phyloP scores from a whole-genome alignment of 2,113 vertebrate species.

The Collichthys lucidus region DNA sequence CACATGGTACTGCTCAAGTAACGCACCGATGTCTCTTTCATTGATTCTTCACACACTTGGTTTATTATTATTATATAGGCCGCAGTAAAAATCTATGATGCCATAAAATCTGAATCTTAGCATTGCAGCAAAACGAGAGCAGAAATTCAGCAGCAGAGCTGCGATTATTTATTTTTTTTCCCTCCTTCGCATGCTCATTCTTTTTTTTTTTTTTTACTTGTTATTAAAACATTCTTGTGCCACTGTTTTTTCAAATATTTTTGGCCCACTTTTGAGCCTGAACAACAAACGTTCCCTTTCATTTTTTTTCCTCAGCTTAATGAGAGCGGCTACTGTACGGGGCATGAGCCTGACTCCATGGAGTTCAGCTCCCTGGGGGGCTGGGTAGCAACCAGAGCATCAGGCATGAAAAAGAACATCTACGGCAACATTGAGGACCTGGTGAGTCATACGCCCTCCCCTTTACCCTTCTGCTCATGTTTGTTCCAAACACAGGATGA shows the following conservation, averaged over 20 bases:
- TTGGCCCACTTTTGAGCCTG: slow-evolving; percentile 22
- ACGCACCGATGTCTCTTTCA: slow-evolving; percentile 8
- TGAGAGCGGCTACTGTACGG: slow-evolving; percentile 96
- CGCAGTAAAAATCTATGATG: slow-evolving; percentile 53
- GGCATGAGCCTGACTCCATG: slow-evolving; percentile 98
- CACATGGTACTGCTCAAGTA: not conserved
- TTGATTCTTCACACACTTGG: slow-evolving; percentile 18
- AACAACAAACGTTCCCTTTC: slow-evolving; percentile 36
- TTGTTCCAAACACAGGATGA: slow-evolving; percentile 3
- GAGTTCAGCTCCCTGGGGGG: slow-evolving; percentile 98
- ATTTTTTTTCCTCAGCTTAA: slow-evolving; percentile 87
- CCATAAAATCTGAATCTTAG: slow-evolving; percentile 56
- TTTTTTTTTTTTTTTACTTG: slow-evolving; percentile 49
- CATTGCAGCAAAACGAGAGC: slow-evolving; percentile 41
- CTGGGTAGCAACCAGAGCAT: slow-evolving; percentile 98
- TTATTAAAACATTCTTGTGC: slow-evolving; percentile 69
- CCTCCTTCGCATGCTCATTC: slow-evolving; percentile 27
- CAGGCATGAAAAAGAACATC: slow-evolving; percentile 99
- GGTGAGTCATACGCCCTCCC: slow-evolving; percentile 80
- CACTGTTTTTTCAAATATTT: slow-evolving; percentile 49
- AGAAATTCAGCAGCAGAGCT: slow-evolving; percentile 42
- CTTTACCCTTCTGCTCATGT: slow-evolving; percentile 14
- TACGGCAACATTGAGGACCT: slow-evolving; percentile 99
- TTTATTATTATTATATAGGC: slow-evolving; percentile 52
- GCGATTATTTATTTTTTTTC: slow-evolving; percentile 55